phyloP scores from a whole-genome alignment of 2,113 vertebrate species.

The Oxyruncus cristatus region DNA sequence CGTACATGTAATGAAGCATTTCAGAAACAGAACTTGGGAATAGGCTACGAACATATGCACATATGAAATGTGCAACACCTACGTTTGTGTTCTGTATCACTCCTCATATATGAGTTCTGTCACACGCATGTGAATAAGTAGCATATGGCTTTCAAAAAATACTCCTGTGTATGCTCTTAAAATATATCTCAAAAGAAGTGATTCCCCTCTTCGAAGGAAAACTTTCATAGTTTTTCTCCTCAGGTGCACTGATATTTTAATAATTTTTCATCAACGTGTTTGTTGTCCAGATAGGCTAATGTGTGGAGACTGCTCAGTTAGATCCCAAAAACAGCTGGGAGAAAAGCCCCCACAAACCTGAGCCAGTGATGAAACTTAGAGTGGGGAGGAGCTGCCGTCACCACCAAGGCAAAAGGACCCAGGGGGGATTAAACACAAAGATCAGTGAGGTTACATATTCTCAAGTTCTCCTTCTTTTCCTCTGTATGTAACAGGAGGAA shows the following conservation, averaged over 20 bases:
- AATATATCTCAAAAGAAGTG: slow-evolving; percentile 38
- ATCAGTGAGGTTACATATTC: not conserved
- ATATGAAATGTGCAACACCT: slow-evolving; percentile 57
- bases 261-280: accelerated
- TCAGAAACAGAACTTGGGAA: slow-evolving; percentile 1
- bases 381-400: not conserved
- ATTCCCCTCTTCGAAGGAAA: not conserved
- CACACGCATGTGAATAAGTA: slow-evolving; percentile 51
- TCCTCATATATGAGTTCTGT: slow-evolving; percentile 54
- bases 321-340: not conserved
- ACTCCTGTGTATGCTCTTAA: slow-evolving; percentile 30
- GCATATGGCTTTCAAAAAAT: slow-evolving; percentile 64
- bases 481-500: not conserved
- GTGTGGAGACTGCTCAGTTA: not conserved
- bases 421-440: not conserved
- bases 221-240: not conserved
- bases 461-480: not conserved
- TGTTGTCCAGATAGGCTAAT: not conserved
- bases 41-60: slow-evolving; percentile 31
- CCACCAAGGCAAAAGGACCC: not conserved
- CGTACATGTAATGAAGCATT: not conserved
- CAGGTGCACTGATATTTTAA: not conserved
- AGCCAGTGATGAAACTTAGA: not conserved
- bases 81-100: slow-evolving; percentile 45
- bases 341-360: not conserved